Conservation (phyloP, 1,140 invertebrate species). For the Drosophila ananassae region DNA sequence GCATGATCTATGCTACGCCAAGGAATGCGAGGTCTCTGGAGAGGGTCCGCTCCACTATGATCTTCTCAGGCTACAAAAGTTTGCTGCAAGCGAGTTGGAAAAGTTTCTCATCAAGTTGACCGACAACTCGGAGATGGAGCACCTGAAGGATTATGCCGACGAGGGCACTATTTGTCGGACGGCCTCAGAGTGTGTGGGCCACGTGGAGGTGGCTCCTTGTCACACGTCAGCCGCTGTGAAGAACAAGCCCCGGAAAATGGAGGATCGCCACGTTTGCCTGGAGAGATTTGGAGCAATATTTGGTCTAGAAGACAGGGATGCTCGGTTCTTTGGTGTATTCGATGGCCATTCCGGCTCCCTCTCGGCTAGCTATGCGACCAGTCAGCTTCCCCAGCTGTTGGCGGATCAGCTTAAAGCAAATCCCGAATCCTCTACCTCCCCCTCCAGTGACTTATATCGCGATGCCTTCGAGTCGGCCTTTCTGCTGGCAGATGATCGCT, state of each 20-base stretch:
- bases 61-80: constrained; percentile 77
- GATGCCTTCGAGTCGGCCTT: constrained; percentile 89
- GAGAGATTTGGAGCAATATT: constrained; percentile 67
- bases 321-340: constrained; percentile 95
- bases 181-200: constrained; percentile 13
- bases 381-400: constrained; percentile 94
- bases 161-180: constrained; percentile 21
- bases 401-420: constrained; percentile 87
- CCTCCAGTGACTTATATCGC: constrained; percentile 76
- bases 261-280: constrained; percentile 76
- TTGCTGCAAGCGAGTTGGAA: constrained; percentile 54
- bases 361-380: constrained; percentile 93
- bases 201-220: neutral
- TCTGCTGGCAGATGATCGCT: constrained; percentile 91
- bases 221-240: constrained; percentile 54
- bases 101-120: constrained; percentile 62
- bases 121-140: constrained; percentile 64
- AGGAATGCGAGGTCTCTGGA: constrained; percentile 67
- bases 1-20: constrained; percentile 56
- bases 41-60: constrained; percentile 58
- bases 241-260: constrained; percentile 82
- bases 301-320: constrained; percentile 25
- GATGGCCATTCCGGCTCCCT: constrained; percentile 97
- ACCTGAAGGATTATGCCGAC: constrained; percentile 57
- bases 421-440: neutral